Conservation (phyloP, 2,888 invertebrate species). For the Calliscelio sp. region DNA sequence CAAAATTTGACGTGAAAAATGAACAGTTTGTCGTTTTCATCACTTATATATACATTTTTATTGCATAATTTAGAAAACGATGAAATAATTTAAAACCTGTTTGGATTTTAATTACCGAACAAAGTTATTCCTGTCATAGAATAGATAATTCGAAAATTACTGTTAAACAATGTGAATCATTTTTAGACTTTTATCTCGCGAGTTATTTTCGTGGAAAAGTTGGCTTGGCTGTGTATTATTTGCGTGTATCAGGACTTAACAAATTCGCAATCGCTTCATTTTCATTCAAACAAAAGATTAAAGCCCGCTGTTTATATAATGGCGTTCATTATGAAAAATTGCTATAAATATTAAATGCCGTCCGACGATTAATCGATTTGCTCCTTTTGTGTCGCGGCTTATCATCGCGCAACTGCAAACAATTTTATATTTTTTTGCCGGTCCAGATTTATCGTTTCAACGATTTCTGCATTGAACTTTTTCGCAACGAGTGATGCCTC, state of each 20-base stretch:
- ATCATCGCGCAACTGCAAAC: slow-evolving; percentile 11
- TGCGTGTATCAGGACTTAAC: neutral
- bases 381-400: slow-evolving; percentile 9
- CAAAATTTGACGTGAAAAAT: neutral
- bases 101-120: too few species aligned
- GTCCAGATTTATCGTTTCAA: slow-evolving; percentile 28
- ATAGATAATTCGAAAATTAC: too few species aligned
- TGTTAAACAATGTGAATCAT: too few species aligned
- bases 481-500: neutral
- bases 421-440: slow-evolving; percentile 17
- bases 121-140: too few species aligned
- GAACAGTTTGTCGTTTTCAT: too few species aligned
- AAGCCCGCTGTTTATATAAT: slow-evolving; percentile 35
- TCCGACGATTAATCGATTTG: slow-evolving; percentile 8
- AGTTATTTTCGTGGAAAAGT: slow-evolving; percentile 22
- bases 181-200: neutral
- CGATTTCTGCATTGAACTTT: slow-evolving; percentile 7
- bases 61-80: too few species aligned
- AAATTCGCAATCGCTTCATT: slow-evolving; percentile 34
- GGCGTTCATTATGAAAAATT: slow-evolving; percentile 36
- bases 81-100: too few species aligned
- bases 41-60: too few species aligned
- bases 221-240: neutral
- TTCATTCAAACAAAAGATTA: slow-evolving; percentile 37
- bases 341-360: slow-evolving; percentile 30